Conservation (phyloP, 1,140 invertebrate genomes). For the Drosophila insularis region DNA sequence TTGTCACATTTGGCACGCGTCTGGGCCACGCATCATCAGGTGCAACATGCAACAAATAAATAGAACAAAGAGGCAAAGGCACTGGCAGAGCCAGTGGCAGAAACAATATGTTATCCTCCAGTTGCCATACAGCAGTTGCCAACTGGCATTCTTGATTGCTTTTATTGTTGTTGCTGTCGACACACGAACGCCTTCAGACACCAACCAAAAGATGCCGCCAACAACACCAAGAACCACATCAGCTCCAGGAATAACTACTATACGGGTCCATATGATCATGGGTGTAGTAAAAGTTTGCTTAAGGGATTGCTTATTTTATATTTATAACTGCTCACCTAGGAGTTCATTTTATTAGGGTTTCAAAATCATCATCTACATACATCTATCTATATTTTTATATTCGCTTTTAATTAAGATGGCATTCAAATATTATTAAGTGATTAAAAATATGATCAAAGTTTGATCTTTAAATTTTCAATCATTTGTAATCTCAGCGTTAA, state of each 20-base stretch:
- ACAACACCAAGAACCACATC: not conserved
- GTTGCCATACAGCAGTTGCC: conserved; percentile 10
- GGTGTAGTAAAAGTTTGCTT: not conserved
- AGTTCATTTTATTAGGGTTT: too few relatives aligned
- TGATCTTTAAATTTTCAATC: too few relatives aligned
- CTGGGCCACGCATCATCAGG: conserved; percentile 64
- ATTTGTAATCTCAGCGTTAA: too few relatives aligned
- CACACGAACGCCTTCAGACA: conserved; percentile 54
- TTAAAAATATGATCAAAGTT: too few relatives aligned
- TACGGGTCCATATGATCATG: not conserved
- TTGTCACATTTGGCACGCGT: conserved; percentile 75
- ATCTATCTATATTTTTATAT: too few relatives aligned
- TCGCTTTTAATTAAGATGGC: too few relatives aligned
- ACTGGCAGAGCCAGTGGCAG: not conserved
- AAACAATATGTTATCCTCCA: conserved; percentile 25
- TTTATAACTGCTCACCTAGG: too few relatives aligned
- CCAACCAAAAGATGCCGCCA: conserved; percentile 18
- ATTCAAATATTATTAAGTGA: too few relatives aligned
- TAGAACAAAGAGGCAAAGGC: not conserved
- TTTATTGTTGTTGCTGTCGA: conserved; percentile 52
- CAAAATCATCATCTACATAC: too few relatives aligned
- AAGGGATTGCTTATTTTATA: too few relatives aligned
- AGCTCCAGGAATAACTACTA: not conserved
- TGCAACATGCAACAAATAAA: conserved; percentile 40
- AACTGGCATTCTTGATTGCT: conserved; percentile 45